Conservation (phyloP, 53 echinoderm and acorn worm genomes). For the Echinometra lucunter region DNA sequence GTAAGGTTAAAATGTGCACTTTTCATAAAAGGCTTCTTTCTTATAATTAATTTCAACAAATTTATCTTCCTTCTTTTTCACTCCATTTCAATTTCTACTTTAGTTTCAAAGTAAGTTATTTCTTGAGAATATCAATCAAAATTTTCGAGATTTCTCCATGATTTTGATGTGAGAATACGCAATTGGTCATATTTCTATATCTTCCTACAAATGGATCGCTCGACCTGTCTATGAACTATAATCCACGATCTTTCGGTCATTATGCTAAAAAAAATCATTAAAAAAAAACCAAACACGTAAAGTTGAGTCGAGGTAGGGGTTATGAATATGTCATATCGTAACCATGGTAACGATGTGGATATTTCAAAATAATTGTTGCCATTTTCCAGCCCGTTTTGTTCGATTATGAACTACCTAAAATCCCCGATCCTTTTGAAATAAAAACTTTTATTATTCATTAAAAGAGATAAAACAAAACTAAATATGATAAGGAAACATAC, state of each 20-base stretch:
- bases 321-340: constrained; percentile 9
- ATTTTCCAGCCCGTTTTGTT: constrained; percentile 15
- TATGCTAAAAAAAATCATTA: no score
- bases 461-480: background rate
- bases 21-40: no score
- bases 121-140: background rate
- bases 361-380: background rate
- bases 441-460: background rate
- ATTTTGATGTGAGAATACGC: background rate
- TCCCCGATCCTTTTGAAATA: background rate
- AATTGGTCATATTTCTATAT: background rate
- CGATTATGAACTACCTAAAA: background rate
- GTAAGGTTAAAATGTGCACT: background rate
- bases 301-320: background rate
- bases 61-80: background rate
- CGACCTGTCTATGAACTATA: no score
- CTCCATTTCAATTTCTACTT: background rate
- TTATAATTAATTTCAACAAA: background rate
- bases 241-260: no score
- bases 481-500: background rate
- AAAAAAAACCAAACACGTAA: no score
- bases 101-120: background rate
- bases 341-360: background rate
- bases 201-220: no score
- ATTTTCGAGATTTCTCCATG: background rate